These are phyloP conservation scores for Drosophila fuyamai DNA, from an alignment of 1,140 invertebrate genomes.

Conservation along the genomic window DNA sequence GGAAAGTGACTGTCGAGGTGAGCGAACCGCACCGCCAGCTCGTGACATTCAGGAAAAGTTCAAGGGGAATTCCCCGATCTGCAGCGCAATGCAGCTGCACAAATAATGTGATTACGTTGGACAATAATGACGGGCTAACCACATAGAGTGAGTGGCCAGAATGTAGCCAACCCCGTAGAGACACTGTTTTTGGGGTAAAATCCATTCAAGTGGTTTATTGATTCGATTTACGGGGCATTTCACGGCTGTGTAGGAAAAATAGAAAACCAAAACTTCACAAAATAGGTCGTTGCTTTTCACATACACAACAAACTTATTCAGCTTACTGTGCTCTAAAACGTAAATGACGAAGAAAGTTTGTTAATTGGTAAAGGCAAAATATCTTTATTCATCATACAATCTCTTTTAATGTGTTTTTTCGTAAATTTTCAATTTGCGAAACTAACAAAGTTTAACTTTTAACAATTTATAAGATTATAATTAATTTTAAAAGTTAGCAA, in stretches of 20 bases:
- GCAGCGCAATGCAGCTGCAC: conserved; percentile 21
- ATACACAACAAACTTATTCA: no score
- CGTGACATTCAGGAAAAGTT: conserved; percentile 72
- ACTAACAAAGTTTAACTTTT: no score
- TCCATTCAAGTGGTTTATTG: conserved; percentile 21
- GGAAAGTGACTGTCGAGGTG: conserved; percentile 32
- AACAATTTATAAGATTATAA: no score
- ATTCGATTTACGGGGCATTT: conserved; percentile 17
- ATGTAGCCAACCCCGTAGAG: background rate
- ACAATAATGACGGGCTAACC: conserved; percentile 39
- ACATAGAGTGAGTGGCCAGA: conserved; percentile 22
- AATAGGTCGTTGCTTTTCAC: no score
- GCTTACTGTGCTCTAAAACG: no score
- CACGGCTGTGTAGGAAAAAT: background rate
- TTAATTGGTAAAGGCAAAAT: no score
- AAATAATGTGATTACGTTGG: conserved; percentile 35
- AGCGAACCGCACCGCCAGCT: conserved; percentile 43
- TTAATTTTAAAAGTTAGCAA: no score
- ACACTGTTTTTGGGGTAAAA: background rate
- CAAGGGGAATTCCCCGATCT: conserved; percentile 53
- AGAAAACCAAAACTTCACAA: no score
- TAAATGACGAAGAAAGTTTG: no score
- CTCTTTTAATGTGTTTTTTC: no score
- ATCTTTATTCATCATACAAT: no score
- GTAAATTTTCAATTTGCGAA: no score